Evolutionary conservation across 2,888 invertebrate species (phyloP).

Genomic region (Nemurella pictetii): DNA sequence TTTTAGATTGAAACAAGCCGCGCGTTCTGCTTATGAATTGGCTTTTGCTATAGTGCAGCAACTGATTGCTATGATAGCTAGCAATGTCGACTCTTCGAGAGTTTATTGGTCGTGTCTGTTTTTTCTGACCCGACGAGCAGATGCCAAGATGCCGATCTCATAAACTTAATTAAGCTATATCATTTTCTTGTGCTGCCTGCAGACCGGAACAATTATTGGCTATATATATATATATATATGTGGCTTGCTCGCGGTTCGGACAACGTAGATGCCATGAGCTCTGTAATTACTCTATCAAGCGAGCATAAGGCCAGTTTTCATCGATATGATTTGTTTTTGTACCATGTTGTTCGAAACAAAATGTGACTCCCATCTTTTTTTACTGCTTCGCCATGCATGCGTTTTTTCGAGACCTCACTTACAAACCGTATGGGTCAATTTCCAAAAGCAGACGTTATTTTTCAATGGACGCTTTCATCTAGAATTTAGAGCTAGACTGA

Average conservation of each 20-base stretch:
- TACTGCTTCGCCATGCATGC: background rate
- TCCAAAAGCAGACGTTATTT: background rate
- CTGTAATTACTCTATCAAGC: background rate
- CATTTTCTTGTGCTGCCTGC: constrained; percentile 6
- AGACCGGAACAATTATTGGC: background rate
- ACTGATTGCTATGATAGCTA: too few species aligned
- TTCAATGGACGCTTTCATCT: background rate
- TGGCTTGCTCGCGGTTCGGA: background rate
- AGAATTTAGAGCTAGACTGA: too few species aligned
- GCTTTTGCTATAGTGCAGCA: too few species aligned
- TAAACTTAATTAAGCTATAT: constrained; percentile 19
- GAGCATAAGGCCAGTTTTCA: background rate
- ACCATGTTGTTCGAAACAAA: background rate
- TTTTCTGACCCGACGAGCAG: background rate
- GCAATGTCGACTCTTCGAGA: background rate
- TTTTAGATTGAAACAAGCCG: background rate
- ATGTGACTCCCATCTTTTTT: background rate
- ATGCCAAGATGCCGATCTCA: background rate
- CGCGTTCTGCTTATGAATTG: background rate
- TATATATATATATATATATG: background rate
- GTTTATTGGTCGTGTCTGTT: background rate
- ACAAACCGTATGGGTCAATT: background rate
- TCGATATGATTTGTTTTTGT: background rate
- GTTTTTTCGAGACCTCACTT: background rate
- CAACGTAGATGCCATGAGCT: background rate